phyloP scores from a whole-genome alignment of 2,888 invertebrate genomes.

The Cistogaster globosa region DNA sequence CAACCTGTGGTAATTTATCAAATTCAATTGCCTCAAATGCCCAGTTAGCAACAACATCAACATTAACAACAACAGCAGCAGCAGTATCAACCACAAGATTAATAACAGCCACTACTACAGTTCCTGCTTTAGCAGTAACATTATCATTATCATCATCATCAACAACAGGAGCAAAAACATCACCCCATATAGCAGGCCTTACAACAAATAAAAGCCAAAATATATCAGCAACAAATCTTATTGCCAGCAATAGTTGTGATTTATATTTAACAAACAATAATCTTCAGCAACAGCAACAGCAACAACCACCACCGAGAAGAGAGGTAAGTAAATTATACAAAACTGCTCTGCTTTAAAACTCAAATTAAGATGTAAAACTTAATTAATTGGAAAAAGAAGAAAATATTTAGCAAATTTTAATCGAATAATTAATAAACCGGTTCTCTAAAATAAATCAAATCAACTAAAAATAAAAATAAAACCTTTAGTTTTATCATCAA shows the following conservation, averaged over 20 bases:
- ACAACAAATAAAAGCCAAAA: slow-evolving; percentile 28
- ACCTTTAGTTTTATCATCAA: no score
- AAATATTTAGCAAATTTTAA: no score
- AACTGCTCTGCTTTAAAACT: no score
- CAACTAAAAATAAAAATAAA: no score
- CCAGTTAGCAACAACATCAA: slow-evolving; percentile 55
- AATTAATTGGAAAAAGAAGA: no score
- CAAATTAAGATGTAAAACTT: neutral
- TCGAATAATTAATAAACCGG: no score
- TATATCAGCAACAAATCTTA: slow-evolving; percentile 65
- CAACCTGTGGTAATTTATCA: slow-evolving; percentile 50
- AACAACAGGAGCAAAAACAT: slow-evolving; percentile 67
- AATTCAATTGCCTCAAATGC: slow-evolving; percentile 57
- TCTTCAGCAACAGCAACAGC: slow-evolving; percentile 76
- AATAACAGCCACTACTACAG: slow-evolving; percentile 59
- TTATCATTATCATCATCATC: slow-evolving; percentile 73
- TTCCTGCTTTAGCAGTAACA: slow-evolving; percentile 73
- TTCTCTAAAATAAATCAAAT: no score
- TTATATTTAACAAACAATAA: slow-evolving; percentile 82
- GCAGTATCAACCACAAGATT: neutral
- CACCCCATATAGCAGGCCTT: slow-evolving; percentile 75
- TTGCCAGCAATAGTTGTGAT: slow-evolving; percentile 81
- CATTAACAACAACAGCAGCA: neutral
- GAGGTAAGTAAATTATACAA: slow-evolving; percentile 77
- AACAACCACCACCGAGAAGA: slow-evolving; percentile 80